Evolutionary conservation across 2,888 invertebrate species (phyloP).

Genomic region (Nebria salina): DNA sequence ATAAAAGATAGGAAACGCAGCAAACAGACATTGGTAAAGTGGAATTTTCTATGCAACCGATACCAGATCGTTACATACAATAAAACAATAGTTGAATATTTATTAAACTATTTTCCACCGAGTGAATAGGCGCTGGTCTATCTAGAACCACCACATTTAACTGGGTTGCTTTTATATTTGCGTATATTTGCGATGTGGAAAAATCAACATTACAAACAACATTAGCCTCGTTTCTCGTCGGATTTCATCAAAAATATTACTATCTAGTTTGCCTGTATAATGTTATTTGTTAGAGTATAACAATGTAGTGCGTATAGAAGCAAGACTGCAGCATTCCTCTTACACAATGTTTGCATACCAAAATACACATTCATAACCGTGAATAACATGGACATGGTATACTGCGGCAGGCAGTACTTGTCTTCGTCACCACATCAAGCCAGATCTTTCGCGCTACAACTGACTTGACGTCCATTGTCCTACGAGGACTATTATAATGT

Average conservation of each 20-base stretch:
- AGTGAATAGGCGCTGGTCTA: too few relatives aligned
- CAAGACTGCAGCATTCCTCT: background rate
- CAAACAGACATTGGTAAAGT: background rate
- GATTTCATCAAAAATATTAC: background rate
- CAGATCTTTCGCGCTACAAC: background rate
- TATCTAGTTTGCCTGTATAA: background rate
- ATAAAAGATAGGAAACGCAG: background rate
- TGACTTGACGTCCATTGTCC: background rate
- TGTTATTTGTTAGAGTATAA: conserved; percentile 1
- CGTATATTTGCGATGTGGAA: background rate
- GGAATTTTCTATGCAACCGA: background rate
- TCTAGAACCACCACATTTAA: too few relatives aligned
- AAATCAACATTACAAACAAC: background rate
- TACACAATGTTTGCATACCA: background rate
- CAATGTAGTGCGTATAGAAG: background rate
- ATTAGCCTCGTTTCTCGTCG: background rate
- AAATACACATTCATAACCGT: background rate
- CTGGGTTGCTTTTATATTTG: too few relatives aligned
- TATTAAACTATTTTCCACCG: background rate
- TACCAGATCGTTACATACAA: background rate
- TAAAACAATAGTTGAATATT: background rate
- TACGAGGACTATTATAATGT: background rate
- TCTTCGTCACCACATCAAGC: background rate
- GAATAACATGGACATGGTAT: background rate
- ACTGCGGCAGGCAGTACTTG: background rate